Percentiles rank a stretch among this genome's conserved stretches.
phyloP scores from a whole-genome alignment of 2,797 vertebrate genomes.

The Manis crassicaudata region DNA sequence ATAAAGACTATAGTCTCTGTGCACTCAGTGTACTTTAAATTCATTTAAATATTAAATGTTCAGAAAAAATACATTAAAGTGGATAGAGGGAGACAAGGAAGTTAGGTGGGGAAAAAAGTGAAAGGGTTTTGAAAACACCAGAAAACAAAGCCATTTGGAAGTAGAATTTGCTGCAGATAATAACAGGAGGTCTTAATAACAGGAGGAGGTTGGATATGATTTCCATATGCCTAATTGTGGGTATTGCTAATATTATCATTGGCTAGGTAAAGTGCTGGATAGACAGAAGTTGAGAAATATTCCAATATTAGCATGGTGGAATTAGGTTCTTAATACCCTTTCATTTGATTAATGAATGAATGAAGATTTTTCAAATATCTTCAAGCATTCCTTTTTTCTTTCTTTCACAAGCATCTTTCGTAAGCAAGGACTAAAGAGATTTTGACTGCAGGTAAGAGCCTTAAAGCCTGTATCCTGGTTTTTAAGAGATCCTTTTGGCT shows the following conservation, averaged over 20 bases:
- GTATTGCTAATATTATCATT: not conserved
- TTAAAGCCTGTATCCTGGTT: not conserved
- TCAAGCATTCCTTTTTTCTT: not conserved
- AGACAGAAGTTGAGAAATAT: not conserved
- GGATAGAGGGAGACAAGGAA: not conserved
- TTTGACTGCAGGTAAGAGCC: conserved; percentile 38
- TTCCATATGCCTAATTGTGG: not conserved
- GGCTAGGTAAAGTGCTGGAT: not conserved
- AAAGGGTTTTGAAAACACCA: not conserved
- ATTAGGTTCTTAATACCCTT: not conserved
- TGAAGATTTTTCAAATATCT: not conserved
- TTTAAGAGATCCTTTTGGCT: not conserved
- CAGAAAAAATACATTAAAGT: not conserved
- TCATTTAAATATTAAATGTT: not conserved
- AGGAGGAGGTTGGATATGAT: not conserved
- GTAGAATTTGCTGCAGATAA: not conserved
- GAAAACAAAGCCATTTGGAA: not conserved
- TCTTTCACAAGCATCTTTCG: not conserved
- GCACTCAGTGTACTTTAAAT: not conserved
- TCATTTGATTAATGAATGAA: not conserved
- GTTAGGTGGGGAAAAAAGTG: too few relatives aligned
- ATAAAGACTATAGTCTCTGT: not conserved
- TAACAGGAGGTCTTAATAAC: not conserved
- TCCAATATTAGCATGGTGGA: not conserved
- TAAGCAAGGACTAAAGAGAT: conserved; percentile 28